Percentiles rank a stretch among this genome's conserved stretches.
Evolutionary conservation across 2,113 vertebrate genomes (phyloP).

Genomic region (Bambusicola thoracicus): DNA sequence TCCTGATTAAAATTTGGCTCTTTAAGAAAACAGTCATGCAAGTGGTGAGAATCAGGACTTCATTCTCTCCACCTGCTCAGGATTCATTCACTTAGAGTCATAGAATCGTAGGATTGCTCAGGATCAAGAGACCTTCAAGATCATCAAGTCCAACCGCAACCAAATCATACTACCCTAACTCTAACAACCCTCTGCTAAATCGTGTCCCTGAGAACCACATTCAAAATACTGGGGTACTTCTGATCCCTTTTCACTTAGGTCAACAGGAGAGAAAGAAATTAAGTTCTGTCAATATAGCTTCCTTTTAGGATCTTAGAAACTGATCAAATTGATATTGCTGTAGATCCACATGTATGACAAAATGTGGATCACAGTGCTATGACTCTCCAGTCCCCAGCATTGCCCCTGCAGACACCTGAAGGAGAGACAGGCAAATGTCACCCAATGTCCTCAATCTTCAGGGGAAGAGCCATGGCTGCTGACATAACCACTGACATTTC

Average conservation of each 20-base stretch:
- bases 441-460: not conserved
- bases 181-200: too few relatives aligned
- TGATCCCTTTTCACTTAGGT: not conserved
- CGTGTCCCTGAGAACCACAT: not conserved
- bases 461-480: not conserved
- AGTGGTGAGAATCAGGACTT: not conserved
- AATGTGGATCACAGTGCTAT: not conserved
- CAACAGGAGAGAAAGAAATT: not conserved
- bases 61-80: too few relatives aligned
- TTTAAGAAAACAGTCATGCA: not conserved
- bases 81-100: too few relatives aligned
- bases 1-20: not conserved
- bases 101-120: too few relatives aligned
- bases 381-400: not conserved
- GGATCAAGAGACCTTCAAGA: not conserved
- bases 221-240: not conserved
- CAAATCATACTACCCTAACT: too few relatives aligned
- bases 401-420: not conserved
- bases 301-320: not conserved
- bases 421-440: too few relatives aligned
- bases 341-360: not conserved
- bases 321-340: fast-evolving
- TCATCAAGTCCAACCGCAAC: not conserved
- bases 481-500: not conserved
- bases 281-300: not conserved